Percentiles rank a stretch among this genome's conserved stretches.
phyloP scores from a whole-genome alignment of 2,888 invertebrate species.

The Sphaeridia pumilis region DNA sequence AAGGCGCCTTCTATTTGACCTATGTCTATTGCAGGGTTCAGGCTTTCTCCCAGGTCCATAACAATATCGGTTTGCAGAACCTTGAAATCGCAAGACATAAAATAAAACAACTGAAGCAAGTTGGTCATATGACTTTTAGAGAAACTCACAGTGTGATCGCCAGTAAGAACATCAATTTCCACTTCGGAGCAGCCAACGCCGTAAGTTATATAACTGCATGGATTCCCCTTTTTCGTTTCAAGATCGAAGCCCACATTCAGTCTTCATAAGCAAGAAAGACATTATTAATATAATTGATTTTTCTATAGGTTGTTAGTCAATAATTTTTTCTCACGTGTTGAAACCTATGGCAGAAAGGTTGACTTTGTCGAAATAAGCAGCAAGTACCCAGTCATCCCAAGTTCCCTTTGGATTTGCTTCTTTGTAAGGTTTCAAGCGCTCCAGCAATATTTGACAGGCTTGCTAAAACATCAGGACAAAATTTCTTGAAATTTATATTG shows the following conservation, averaged over 20 bases:
- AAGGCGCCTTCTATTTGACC: conserved; percentile 95
- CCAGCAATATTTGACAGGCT: conserved; percentile 65
- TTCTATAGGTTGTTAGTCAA: no score
- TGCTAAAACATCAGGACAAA: conserved; percentile 42
- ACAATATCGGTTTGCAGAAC: conserved; percentile 82
- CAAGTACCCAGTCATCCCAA: conserved; percentile 73
- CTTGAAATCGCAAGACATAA: conserved; percentile 41
- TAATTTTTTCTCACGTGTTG: conserved; percentile 43
- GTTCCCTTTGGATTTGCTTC: conserved; percentile 59
- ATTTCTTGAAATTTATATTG: neutral
- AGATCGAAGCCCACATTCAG: conserved; percentile 19
- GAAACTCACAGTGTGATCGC: conserved; percentile 62
- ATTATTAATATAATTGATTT: neutral
- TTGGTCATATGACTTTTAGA: neutral
- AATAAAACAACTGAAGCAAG: conserved; percentile 9
- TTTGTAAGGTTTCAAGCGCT: conserved; percentile 62
- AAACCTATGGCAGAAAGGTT: conserved; percentile 74
- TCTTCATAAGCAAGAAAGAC: conserved; percentile 38
- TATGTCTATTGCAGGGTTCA: conserved; percentile 93
- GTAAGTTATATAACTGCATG: conserved; percentile 72
- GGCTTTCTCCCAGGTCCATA: conserved; percentile 89
- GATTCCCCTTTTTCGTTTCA: conserved; percentile 28
- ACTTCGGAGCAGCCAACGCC: conserved; percentile 80
- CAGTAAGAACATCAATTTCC: conserved; percentile 87
- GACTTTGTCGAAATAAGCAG: conserved; percentile 64